Evolutionary conservation across 2,113 vertebrate genomes (phyloP), one percentile per base, ranked within the genome.

Genomic region (Conger conger): DNA sequence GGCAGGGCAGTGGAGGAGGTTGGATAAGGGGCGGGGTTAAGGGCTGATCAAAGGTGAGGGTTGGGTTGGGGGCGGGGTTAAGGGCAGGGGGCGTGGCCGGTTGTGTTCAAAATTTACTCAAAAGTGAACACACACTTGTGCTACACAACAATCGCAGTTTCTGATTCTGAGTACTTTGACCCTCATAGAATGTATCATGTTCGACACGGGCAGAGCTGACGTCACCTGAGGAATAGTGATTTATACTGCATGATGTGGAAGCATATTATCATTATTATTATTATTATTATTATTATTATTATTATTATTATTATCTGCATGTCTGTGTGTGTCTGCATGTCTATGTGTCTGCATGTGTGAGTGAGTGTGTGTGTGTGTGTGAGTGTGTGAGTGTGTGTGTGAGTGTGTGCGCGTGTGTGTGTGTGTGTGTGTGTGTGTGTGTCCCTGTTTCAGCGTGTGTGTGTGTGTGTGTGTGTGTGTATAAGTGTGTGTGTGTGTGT

Each of bases 351-450:
- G 68, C 11, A 33, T 73, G 0, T 38, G 63, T 73, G 38, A 23
- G 27, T 83, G 40, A 30, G 37, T 83, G 54, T 78, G 87, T 82
- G 77, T 50, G 73, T 80, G 38, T 83, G 84, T 89, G 87, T 87
- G 76, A 30, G 68, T 68, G 27, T 82, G 82, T 88, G 87, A 76
- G 63, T 60, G 68, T 80, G 33, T 84, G 84, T 88, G 87, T 80
- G 81, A 76, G 45, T 50, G 86, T 88, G 76, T 37, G 37, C 38
- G n/a, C 30, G 37, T 83, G 54, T 78, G 37, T 13, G 54, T 6
- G 16, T 38, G 38, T 78, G 36, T 20, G 80, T 16, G 5, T 50
- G 50, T 81, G 6, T 81, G 30, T 81, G n/a, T 54, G 30, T 80
- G 79, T 80, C n/a, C n/a, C n/a, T n/a, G n/a, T n/a, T n/a, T n/a